Percentiles rank a stretch among this genome's conserved stretches.
phyloP scores from a whole-genome alignment of 2,888 invertebrate genomes.

The Acrobasis consociella region DNA sequence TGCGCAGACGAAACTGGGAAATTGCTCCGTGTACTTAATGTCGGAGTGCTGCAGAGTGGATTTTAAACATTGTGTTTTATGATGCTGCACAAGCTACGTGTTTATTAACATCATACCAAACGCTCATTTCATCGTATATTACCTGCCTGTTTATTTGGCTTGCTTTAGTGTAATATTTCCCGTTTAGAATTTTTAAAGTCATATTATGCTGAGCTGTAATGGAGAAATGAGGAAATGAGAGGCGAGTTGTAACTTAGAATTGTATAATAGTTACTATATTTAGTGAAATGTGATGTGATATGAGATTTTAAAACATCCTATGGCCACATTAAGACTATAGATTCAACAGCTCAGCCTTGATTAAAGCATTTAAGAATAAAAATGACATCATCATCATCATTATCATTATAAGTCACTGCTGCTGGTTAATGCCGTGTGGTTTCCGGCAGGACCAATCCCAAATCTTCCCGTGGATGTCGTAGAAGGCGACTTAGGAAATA shows the following conservation, averaged over 20 bases:
- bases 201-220: background rate
- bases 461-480: too few relatives aligned
- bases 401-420: too few relatives aligned
- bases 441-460: too few relatives aligned
- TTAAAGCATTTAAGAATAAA: too few relatives aligned
- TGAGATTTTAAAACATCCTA: too few relatives aligned
- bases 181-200: conserved; percentile 4
- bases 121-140: conserved; percentile 17
- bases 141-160: conserved; percentile 15
- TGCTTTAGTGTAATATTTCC: conserved; percentile 5
- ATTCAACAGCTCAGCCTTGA: too few relatives aligned
- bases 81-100: conserved; percentile 35
- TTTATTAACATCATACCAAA: conserved; percentile 25
- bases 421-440: too few relatives aligned
- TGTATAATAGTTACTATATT: background rate
- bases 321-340: too few relatives aligned
- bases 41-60: conserved; percentile 48
- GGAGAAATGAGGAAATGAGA: background rate
- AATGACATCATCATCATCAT: too few relatives aligned
- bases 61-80: conserved; percentile 63
- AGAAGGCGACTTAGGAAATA: too few relatives aligned
- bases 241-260: background rate
- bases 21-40: conserved; percentile 61
- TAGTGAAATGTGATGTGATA: too few relatives aligned
- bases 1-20: conserved; percentile 62